These are phyloP conservation scores for Malthinus seriepunctatus DNA, from an alignment of 2,888 invertebrate genomes.

Conservation along the genomic window DNA sequence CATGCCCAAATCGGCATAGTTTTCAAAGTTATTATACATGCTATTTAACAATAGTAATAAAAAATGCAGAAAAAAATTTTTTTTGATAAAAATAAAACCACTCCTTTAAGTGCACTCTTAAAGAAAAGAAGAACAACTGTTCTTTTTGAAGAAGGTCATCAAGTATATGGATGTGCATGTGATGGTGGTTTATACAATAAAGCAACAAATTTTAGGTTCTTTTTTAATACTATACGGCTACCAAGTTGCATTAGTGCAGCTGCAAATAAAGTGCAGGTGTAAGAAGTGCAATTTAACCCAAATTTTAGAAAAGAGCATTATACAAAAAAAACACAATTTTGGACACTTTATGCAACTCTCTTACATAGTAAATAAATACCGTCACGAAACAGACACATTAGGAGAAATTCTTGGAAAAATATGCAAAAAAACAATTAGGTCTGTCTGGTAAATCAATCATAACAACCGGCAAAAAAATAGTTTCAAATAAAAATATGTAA, in stretches of 20 bases:
- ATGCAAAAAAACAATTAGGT: neutral
- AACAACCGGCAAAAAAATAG: neutral
- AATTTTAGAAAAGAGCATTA: conserved; percentile 7
- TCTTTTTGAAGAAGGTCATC: too few species aligned
- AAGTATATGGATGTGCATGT: too few species aligned
- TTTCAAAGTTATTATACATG: too few species aligned
- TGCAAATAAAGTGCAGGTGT: conserved; percentile 3
- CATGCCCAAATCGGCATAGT: too few species aligned
- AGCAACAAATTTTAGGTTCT: neutral
- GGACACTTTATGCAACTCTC: conserved; percentile 14
- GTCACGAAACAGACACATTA: conserved; percentile 28
- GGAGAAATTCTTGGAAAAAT: conserved; percentile 13
- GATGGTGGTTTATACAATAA: neutral
- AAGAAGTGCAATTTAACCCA: conserved; percentile 9
- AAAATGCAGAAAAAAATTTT: too few species aligned
- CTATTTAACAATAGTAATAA: too few species aligned
- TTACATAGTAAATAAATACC: conserved; percentile 9
- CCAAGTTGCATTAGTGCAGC: neutral
- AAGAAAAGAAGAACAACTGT: too few species aligned
- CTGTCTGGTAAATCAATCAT: neutral
- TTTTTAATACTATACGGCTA: conserved; percentile 1
- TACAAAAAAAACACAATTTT: conserved; percentile 7
- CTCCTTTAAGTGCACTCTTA: too few species aligned
- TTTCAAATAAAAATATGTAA: too few species aligned
- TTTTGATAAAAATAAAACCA: too few species aligned